Conservation (phyloP, 2,113 vertebrate species). For the Etheostoma spectabile region DNA sequence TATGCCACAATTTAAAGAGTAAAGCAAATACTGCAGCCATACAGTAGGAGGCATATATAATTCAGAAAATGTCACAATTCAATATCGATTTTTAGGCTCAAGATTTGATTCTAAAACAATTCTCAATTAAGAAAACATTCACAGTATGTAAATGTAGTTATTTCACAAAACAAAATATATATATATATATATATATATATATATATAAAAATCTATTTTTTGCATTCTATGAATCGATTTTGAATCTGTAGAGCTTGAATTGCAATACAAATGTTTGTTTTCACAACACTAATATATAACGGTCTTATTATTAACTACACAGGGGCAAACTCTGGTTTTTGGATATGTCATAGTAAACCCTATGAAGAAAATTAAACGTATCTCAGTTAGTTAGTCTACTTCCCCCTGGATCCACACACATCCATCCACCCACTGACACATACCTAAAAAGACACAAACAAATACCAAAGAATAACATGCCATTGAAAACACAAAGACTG, state of each 20-base stretch:
- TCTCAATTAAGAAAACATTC: too few species aligned
- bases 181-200: too few species aligned
- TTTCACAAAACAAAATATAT: too few species aligned
- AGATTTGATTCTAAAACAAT: too few species aligned
- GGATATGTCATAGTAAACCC: conserved; percentile 18
- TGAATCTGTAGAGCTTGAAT: too few species aligned
- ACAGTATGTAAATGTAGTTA: too few species aligned
- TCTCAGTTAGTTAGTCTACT: conserved; percentile 31
- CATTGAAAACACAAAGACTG: conserved; percentile 32
- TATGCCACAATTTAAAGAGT: neutral
- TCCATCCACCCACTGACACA: conserved; percentile 12
- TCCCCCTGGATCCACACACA: conserved; percentile 14
- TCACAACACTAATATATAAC: neutral
- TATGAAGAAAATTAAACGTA: conserved; percentile 38
- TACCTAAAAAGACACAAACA: neutral
- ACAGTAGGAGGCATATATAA: neutral
- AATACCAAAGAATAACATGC: conserved; percentile 16
- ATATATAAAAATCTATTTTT: too few species aligned
- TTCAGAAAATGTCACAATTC: too few species aligned
- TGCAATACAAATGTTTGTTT: too few species aligned
- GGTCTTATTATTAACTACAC: neutral
- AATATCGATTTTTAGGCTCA: too few species aligned
- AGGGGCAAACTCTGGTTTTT: conserved; percentile 7
- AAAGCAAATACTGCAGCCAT: neutral
- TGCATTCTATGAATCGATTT: too few species aligned